These are phyloP conservation scores for Albula goreensis DNA, from an alignment of 2,113 vertebrate species.

Conservation along the genomic window DNA sequence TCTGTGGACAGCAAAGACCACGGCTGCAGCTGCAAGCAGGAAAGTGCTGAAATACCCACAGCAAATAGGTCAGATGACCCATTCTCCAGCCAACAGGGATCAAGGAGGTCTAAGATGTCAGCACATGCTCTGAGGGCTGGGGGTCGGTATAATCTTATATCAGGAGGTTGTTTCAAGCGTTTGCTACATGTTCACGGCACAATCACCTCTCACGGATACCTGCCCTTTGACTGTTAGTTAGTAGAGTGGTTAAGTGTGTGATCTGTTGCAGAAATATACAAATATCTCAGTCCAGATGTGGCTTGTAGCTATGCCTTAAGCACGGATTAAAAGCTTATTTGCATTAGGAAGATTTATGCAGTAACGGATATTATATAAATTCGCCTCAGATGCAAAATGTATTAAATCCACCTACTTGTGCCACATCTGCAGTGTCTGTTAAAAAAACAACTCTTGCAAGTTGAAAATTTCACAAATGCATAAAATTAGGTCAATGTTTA, in stretches of 20 bases:
- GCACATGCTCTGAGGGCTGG: not conserved
- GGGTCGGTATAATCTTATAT: not conserved
- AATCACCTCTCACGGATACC: not conserved
- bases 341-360: conserved; percentile 47
- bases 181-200: not conserved
- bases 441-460: not conserved
- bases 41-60: not conserved
- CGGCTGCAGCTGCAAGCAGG: not conserved
- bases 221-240: not conserved
- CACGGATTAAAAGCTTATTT: conserved; percentile 48
- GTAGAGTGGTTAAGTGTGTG: conserved; percentile 26
- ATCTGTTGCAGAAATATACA: conserved; percentile 35
- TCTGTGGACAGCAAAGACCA: not conserved
- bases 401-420: conserved; percentile 7
- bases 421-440: not conserved
- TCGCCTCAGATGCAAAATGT: conserved; percentile 29
- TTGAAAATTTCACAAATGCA: not conserved
- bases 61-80: conserved; percentile 28
- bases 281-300: conserved; percentile 46
- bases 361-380: conserved; percentile 38
- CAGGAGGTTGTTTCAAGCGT: not conserved
- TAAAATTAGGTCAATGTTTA: not conserved
- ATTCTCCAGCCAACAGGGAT: not conserved
- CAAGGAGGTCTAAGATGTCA: not conserved
- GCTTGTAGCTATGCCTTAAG: conserved; percentile 37